These are phyloP conservation scores for Ochropacha duplaris DNA, from an alignment of 2,888 invertebrate genomes.

Conservation along the genomic window DNA sequence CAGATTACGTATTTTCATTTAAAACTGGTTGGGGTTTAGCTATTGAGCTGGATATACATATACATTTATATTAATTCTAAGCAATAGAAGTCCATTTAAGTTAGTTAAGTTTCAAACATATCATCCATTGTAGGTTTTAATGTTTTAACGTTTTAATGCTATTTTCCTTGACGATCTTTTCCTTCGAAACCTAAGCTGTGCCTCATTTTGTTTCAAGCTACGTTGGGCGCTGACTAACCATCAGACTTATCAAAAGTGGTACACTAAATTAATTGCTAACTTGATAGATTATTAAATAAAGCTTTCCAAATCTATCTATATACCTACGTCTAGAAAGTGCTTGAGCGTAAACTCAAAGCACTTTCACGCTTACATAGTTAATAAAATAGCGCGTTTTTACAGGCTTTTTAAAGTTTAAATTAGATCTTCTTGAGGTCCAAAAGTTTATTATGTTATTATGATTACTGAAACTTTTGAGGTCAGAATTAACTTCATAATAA, in stretches of 20 bases:
- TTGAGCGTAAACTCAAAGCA: background rate
- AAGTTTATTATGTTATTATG: background rate
- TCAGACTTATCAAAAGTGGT: background rate
- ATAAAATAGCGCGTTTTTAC: background rate
- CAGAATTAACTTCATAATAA: background rate
- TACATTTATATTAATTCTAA: no score
- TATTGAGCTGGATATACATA: background rate
- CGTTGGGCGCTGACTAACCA: no score
- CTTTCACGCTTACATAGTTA: background rate
- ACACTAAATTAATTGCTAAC: no score
- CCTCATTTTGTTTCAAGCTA: no score
- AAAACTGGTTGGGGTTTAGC: background rate
- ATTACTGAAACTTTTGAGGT: background rate
- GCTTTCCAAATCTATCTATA: no score
- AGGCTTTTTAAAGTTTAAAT: background rate
- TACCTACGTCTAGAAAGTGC: background rate
- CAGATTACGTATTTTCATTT: constrained; percentile 5
- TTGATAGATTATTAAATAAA: no score
- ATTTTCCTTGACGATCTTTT: background rate
- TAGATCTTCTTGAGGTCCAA: background rate
- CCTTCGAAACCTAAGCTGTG: background rate
- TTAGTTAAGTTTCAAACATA: background rate
- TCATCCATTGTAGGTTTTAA: background rate
- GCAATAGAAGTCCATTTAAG: background rate
- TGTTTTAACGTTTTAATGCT: background rate